A percentile compares a stretch with the other conserved stretches of the same genome.
phyloP scores from a whole-genome alignment of 2,888 invertebrate species.

The Drosophila infuscata region DNA sequence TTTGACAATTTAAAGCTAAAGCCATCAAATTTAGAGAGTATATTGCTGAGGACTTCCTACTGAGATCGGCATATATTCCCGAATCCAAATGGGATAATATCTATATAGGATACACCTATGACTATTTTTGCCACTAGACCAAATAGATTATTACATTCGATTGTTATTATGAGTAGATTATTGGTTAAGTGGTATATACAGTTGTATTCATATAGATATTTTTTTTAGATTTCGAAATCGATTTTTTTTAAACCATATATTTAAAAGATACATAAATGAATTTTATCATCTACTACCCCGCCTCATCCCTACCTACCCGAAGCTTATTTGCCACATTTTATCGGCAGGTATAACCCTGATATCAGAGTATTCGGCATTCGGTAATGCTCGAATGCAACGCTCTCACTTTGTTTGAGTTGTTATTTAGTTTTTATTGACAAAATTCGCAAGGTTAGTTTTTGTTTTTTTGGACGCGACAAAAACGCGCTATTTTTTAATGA shows the following conservation, averaged over 20 bases:
- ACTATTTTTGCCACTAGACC: not conserved
- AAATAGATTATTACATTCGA: not conserved
- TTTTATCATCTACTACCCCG: not conserved
- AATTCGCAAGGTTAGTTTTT: constrained; percentile 45
- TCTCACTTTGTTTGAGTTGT: not conserved
- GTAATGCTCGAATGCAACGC: not conserved
- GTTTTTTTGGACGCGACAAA: constrained; percentile 5
- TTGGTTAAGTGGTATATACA: not conserved
- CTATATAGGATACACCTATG: not conserved
- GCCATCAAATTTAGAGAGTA: not conserved
- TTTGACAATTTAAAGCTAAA: not conserved
- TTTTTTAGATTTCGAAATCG: accelerated
- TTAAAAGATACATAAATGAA: not conserved
- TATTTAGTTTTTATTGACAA: constrained; percentile 16
- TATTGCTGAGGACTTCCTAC: not conserved
- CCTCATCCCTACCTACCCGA: not conserved
- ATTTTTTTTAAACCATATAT: not conserved
- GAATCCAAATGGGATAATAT: not conserved
- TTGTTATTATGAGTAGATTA: not conserved
- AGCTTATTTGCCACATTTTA: not conserved
- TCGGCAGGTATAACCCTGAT: not conserved
- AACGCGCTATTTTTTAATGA: constrained; percentile 32
- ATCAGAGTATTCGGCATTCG: not conserved
- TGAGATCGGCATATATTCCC: not conserved
- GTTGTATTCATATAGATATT: not conserved